Evolutionary conservation across 2,888 invertebrate genomes (phyloP).

Genomic region (Ophioninae sp.): DNA sequence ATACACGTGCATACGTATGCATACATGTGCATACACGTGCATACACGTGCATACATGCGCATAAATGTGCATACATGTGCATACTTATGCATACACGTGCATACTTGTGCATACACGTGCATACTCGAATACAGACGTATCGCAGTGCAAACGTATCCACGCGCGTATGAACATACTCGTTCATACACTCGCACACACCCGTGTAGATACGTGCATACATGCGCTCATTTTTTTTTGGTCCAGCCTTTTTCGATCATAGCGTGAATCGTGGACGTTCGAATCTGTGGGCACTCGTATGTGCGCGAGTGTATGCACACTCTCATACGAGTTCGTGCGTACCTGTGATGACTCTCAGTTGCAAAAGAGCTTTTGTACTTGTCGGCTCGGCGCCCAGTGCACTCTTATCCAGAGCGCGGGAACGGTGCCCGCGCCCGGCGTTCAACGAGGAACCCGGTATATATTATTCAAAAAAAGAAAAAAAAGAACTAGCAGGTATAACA

Average conservation of each 20-base stretch:
- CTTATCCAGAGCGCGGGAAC: constrained; percentile 63
- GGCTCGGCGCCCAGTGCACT: constrained; percentile 62
- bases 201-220: too few species aligned
- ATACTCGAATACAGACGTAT: too few species aligned
- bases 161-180: too few species aligned
- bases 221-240: too few species aligned
- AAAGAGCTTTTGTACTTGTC: constrained; percentile 63
- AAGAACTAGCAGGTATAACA: constrained; percentile 37
- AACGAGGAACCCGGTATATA: constrained; percentile 38
- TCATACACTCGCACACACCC: too few species aligned
- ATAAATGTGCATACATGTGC: too few species aligned
- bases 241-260: constrained; percentile 54
- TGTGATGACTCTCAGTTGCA: constrained; percentile 56
- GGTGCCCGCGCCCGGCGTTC: constrained; percentile 48
- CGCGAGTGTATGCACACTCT: neutral
- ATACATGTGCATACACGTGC: too few species aligned
- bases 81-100: too few species aligned
- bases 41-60: too few species aligned
- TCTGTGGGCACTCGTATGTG: neutral
- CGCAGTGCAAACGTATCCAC: too few species aligned
- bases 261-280: neutral
- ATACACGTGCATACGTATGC: too few species aligned
- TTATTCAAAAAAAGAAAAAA: constrained; percentile 16
- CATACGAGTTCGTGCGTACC: neutral
- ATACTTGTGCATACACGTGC: too few species aligned